phyloP scores from a whole-genome alignment of 2,113 vertebrate species.

The Epinephelus cyanopodus region DNA sequence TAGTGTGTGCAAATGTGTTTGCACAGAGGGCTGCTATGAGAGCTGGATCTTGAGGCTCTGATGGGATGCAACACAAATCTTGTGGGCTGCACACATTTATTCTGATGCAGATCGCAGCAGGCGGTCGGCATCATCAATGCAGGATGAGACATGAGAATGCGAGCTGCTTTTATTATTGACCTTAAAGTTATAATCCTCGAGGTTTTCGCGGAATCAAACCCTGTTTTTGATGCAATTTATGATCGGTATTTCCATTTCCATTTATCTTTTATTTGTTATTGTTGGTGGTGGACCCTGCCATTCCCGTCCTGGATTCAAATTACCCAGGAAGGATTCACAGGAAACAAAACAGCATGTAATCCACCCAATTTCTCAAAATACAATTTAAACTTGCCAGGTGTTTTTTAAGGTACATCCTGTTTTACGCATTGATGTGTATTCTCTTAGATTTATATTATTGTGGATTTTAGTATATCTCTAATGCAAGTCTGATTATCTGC shows the following conservation, averaged over 20 bases:
- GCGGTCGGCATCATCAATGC: background rate
- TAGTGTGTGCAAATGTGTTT: background rate
- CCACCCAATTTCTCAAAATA: background rate
- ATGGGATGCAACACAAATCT: constrained; percentile 10
- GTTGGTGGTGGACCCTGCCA: background rate
- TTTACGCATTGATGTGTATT: background rate
- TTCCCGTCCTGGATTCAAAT: background rate
- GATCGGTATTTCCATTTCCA: background rate
- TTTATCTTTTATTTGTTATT: background rate
- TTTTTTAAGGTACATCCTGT: background rate
- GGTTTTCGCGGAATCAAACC: background rate
- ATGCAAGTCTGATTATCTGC: constrained; percentile 17
- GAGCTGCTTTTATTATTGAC: background rate
- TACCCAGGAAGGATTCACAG: background rate
- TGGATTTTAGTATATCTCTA: constrained; percentile 9
- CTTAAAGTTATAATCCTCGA: background rate
- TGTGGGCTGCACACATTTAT: background rate
- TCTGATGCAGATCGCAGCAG: constrained; percentile 8
- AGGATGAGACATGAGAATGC: constrained; percentile 2
- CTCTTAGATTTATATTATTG: background rate
- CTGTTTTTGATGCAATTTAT: background rate
- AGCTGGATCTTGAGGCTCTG: background rate
- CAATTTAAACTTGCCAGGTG: background rate
- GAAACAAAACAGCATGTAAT: background rate
- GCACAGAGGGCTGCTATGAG: background rate